Conservation (phyloP, 2,113 vertebrate species). For the Prunella fulvescens region DNA sequence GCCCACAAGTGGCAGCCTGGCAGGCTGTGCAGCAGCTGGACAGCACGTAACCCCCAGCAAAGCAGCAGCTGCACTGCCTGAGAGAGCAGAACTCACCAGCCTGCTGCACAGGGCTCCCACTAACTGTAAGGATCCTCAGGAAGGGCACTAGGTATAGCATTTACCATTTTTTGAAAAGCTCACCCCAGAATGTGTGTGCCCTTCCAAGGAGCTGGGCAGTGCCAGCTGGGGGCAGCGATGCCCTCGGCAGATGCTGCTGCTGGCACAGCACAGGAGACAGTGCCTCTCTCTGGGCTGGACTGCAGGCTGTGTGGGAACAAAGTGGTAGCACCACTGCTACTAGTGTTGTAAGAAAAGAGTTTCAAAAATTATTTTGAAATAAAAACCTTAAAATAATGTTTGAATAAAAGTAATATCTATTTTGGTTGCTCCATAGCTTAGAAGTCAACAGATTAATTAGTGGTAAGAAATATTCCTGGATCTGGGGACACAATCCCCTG, state of each 20-base stretch:
- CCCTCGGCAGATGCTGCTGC: neutral
- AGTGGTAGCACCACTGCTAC: neutral
- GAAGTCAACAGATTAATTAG: neutral
- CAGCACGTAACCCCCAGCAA: neutral
- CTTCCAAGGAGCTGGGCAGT: neutral
- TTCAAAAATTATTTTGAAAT: neutral
- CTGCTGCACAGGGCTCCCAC: neutral
- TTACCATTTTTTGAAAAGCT: rapidly evolving
- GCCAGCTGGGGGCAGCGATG: neutral
- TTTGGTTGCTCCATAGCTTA: neutral
- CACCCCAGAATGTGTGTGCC: neutral
- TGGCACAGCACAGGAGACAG: neutral
- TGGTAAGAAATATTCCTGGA: neutral
- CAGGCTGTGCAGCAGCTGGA: neutral
- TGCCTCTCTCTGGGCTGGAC: rapidly evolving
- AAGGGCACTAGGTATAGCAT: rapidly evolving
- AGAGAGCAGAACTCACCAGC: neutral
- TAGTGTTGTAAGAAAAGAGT: neutral
- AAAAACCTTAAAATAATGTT: neutral
- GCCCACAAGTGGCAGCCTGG: neutral
- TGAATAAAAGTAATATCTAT: neutral
- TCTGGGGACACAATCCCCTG: neutral
- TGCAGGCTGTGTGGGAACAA: neutral
- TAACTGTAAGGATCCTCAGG: neutral
- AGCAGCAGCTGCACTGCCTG: neutral